Conservation (phyloP, 2,797 vertebrate genomes). For the Rhinatrema bivittatum region DNA sequence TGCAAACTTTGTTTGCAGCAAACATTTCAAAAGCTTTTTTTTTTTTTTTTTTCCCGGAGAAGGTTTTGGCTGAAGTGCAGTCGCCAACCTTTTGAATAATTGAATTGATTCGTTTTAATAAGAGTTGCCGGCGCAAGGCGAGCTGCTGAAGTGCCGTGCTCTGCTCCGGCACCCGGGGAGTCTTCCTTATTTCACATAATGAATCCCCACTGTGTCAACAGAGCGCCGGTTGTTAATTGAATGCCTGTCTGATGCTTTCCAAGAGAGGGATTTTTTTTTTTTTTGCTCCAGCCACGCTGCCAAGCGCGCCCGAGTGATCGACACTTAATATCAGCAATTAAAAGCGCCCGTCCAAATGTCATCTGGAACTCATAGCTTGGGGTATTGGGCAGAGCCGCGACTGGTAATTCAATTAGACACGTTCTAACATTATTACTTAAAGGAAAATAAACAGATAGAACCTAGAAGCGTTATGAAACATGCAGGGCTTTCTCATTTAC, state of each 20-base stretch:
- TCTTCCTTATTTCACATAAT: constrained; percentile 58
- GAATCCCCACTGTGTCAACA: constrained; percentile 69
- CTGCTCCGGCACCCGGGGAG: constrained; percentile 25
- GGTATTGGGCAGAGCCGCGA: constrained; percentile 40
- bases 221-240: constrained; percentile 68
- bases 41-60: constrained; percentile 26
- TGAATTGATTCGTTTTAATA: constrained; percentile 28
- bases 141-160: constrained; percentile 22
- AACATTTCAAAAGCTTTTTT: constrained; percentile 21
- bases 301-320: constrained; percentile 59
- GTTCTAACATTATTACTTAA: constrained; percentile 82
- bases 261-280: constrained; percentile 53
- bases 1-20: constrained; percentile 34
- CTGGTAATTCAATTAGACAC: constrained; percentile 77
- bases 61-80: constrained; percentile 15
- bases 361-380: constrained; percentile 68
- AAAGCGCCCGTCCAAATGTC: constrained; percentile 79
- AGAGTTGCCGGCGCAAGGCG: constrained; percentile 21
- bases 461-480: constrained; percentile 38
- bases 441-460: constrained; percentile 71
- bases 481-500: no score
- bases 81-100: constrained; percentile 26
- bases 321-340: constrained; percentile 83
- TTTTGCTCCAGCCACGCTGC: constrained; percentile 56
- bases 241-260: constrained; percentile 67